These are phyloP conservation scores for Congeria kusceri DNA, from an alignment of 2,888 invertebrate genomes.

Conservation along the genomic window DNA sequence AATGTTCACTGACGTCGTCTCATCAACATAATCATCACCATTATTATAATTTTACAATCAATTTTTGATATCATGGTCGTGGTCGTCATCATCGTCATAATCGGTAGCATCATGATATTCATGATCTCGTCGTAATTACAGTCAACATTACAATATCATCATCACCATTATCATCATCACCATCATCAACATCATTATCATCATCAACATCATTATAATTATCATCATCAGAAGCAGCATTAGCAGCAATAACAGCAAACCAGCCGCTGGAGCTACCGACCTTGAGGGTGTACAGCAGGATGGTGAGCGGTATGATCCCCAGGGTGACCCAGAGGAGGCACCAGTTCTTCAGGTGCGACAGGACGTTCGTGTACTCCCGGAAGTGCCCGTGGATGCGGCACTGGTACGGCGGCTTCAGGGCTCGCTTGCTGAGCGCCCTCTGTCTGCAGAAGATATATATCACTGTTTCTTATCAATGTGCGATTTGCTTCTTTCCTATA, in stretches of 20 bases:
- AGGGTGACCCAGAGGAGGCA: constrained; percentile 82
- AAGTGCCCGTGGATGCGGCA: constrained; percentile 82
- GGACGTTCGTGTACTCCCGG: constrained; percentile 82
- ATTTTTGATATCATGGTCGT: background rate
- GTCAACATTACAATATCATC: background rate
- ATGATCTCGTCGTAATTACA: constrained; percentile 8
- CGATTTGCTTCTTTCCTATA: too few species aligned
- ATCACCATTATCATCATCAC: constrained; percentile 16
- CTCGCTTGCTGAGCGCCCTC: background rate
- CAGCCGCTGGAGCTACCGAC: constrained; percentile 53
- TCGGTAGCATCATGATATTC: constrained; percentile 2
- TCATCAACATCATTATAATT: constrained; percentile 1
- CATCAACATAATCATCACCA: too few species aligned
- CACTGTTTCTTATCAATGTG: too few species aligned
- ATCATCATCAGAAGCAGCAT: too few species aligned
- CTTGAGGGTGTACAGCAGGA: constrained; percentile 78
- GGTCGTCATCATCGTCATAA: background rate
- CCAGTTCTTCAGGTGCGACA: constrained; percentile 83
- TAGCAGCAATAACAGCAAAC: too few species aligned
- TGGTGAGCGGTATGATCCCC: constrained; percentile 82
- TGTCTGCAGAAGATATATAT: background rate
- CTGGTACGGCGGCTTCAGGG: constrained; percentile 70
- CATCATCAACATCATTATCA: constrained; percentile 2
- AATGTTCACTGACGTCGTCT: too few species aligned
- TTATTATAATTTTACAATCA: too few species aligned